phyloP scores from a whole-genome alignment of 2,888 invertebrate genomes.

The Phaedon cochleariae region DNA sequence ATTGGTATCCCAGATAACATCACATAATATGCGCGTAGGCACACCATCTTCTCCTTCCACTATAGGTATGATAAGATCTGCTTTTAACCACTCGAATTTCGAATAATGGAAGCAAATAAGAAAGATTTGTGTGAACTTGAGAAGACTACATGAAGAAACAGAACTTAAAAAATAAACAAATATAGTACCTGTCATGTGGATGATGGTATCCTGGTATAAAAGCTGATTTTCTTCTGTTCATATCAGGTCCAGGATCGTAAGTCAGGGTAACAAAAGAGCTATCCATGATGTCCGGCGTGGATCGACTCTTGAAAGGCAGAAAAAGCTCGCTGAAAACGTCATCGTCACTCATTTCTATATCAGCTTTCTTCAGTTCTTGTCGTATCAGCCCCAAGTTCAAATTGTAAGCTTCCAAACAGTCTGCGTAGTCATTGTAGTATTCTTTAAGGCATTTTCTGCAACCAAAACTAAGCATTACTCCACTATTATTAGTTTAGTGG shows the following conservation, averaged over 20 bases:
- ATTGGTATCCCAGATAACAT: no score
- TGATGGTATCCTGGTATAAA: constrained; percentile 54
- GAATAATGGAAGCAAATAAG: no score
- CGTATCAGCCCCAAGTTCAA: constrained; percentile 38
- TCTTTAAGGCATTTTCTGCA: constrained; percentile 62
- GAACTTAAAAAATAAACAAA: background rate
- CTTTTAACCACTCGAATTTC: no score
- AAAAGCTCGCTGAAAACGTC: constrained; percentile 55
- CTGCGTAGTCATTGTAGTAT: constrained; percentile 72
- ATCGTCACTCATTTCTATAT: constrained; percentile 58
- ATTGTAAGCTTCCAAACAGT: constrained; percentile 65
- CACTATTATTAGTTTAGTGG: no score
- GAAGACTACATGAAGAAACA: no score
- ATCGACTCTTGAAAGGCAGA: constrained; percentile 64
- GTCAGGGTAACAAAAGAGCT: constrained; percentile 58
- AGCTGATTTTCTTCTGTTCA: constrained; percentile 66
- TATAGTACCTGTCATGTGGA: constrained; percentile 40
- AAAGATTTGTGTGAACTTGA: no score
- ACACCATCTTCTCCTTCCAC: no score
- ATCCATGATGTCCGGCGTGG: constrained; percentile 66
- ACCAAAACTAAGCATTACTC: no score
- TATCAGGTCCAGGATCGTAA: constrained; percentile 64
- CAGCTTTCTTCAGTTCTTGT: constrained; percentile 35
- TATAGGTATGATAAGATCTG: no score
- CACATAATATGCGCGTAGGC: no score